Conservation (phyloP, 1,140 invertebrate species). For the Drosophila sturtevanti region DNA sequence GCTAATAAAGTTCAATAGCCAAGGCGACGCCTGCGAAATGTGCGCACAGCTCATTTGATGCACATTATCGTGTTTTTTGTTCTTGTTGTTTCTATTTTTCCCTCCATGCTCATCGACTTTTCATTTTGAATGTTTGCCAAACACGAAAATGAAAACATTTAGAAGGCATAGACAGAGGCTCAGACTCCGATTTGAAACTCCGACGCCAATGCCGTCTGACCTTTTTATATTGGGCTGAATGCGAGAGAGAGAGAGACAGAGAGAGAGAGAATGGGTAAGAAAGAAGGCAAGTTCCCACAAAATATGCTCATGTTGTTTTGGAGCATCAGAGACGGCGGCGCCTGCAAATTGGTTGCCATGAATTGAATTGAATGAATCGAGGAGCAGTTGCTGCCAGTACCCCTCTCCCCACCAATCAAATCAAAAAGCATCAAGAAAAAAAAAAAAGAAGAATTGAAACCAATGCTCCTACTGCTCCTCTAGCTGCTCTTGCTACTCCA, state of each 20-base stretch:
- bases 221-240: too few species aligned
- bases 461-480: conserved; percentile 50
- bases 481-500: conserved; percentile 37
- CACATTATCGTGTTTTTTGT: conserved; percentile 72
- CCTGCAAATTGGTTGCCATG: conserved; percentile 75
- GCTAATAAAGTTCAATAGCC: conserved; percentile 79
- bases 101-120: conserved; percentile 32
- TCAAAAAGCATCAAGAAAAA: conserved; percentile 27
- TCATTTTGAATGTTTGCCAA: conserved; percentile 72
- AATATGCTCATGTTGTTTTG: conserved; percentile 70
- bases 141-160: conserved; percentile 72
- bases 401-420: not conserved
- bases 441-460: conserved; percentile 19
- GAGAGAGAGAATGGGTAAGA: too few species aligned
- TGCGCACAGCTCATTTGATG: conserved; percentile 79
- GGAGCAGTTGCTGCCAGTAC: not conserved
- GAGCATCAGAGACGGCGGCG: conserved; percentile 51
- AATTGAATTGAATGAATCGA: conserved; percentile 53
- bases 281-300: conserved; percentile 30
- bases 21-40: conserved; percentile 76
- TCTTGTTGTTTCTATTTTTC: conserved; percentile 15
- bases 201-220: not conserved
- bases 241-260: too few species aligned
- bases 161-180: conserved; percentile 49
- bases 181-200: conserved; percentile 46